phyloP scores from a whole-genome alignment of 2,888 invertebrate genomes.

The Ophioninae sp. region DNA sequence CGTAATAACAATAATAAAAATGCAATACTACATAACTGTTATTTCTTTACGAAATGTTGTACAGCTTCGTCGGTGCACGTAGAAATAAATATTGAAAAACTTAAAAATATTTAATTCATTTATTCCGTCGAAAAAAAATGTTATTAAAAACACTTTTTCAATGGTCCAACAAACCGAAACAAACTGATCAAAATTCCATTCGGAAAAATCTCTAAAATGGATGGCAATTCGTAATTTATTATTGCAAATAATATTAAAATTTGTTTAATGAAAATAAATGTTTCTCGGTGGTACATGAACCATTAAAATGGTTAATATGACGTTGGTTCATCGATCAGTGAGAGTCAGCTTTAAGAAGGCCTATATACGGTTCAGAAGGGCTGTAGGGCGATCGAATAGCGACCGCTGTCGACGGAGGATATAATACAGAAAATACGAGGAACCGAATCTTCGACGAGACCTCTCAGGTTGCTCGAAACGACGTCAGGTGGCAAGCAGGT shows the following conservation, averaged over 20 bases:
- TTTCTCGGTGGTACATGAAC: not conserved
- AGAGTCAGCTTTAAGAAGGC: not conserved
- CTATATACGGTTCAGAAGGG: not conserved
- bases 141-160: no score
- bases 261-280: not conserved
- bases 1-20: not conserved
- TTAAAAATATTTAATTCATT: no score
- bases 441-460: conserved; percentile 72
- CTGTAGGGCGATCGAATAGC: conserved; percentile 35
- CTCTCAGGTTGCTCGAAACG: conserved; percentile 73
- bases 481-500: conserved; percentile 76
- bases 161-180: no score
- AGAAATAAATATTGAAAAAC: no score
- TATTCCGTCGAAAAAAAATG: no score
- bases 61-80: no score
- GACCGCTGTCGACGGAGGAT: conserved; percentile 53
- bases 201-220: no score
- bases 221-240: no score
- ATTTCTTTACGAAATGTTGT: no score
- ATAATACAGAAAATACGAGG: conserved; percentile 71
- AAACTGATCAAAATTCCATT: no score
- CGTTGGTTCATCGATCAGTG: not conserved
- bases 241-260: no score
- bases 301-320: not conserved
- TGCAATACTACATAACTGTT: no score